Evolutionary conservation across 1,140 invertebrate species (phyloP).

Genomic region (Anoplolepis gracilipes): DNA sequence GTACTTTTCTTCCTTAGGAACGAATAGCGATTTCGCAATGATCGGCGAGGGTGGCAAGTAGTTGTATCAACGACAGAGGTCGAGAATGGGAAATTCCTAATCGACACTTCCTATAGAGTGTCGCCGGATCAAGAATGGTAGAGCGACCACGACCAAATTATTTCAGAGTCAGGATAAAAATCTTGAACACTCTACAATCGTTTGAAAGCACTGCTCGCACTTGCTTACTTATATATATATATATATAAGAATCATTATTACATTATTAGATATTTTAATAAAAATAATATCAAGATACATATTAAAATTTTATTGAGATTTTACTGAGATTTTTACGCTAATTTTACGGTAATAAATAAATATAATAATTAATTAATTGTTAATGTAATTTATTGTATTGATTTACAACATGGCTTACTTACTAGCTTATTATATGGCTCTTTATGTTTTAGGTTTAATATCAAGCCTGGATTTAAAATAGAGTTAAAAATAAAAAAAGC

Average conservation of each 20-base stretch:
- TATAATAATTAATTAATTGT: too few species aligned
- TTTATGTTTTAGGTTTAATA: not conserved
- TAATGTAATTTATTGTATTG: not conserved
- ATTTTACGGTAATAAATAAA: too few species aligned
- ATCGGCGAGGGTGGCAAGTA: not conserved
- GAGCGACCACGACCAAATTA: constrained; percentile 42
- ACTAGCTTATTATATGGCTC: not conserved
- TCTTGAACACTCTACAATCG: not conserved
- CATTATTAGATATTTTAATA: too few species aligned
- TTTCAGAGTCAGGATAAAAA: constrained; percentile 56
- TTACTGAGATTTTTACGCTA: not conserved
- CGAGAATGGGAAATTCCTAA: constrained; percentile 70
- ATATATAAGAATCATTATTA: not conserved
- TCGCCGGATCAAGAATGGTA: constrained; percentile 73
- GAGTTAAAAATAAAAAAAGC: not conserved
- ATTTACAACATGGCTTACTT: not conserved
- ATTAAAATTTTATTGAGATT: too few species aligned
- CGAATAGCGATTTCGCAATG: not conserved
- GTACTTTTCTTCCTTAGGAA: not conserved
- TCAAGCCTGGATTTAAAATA: not conserved
- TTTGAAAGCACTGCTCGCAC: not conserved
- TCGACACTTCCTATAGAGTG: too few species aligned
- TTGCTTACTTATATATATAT: not conserved
- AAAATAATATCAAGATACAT: too few species aligned
- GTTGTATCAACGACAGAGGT: not conserved